These are phyloP conservation scores for Mus spicilegus DNA, from an alignment of 2,113 vertebrate species.

Conservation along the genomic window DNA sequence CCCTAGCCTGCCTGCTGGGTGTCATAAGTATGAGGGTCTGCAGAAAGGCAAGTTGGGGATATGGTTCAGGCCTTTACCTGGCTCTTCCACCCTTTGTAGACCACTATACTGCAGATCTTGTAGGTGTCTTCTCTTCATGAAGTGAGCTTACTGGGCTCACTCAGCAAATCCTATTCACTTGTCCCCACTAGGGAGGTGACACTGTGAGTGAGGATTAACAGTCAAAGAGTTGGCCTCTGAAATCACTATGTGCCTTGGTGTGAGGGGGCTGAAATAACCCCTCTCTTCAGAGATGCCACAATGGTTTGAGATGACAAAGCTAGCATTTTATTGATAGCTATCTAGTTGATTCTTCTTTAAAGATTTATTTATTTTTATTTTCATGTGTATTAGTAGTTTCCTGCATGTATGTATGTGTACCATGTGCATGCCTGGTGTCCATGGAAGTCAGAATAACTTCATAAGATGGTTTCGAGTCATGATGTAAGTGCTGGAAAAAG, in stretches of 20 bases:
- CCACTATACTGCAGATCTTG: accelerated
- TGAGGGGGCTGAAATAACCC: background rate
- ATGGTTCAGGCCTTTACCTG: accelerated
- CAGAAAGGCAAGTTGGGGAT: too few species aligned
- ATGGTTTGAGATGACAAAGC: background rate
- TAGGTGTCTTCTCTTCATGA: accelerated
- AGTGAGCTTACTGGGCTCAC: accelerated
- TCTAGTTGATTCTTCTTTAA: background rate
- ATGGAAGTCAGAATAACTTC: background rate
- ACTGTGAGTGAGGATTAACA: too few species aligned
- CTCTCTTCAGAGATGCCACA: background rate
- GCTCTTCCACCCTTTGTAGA: accelerated
- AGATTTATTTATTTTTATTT: background rate
- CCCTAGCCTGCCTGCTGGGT: accelerated
- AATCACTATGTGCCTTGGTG: background rate
- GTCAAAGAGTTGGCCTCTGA: accelerated
- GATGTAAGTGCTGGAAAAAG: background rate
- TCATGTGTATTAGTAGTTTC: background rate
- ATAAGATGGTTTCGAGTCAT: background rate
- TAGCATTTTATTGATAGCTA: background rate
- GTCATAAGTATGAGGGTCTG: too few species aligned
- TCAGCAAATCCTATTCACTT: accelerated
- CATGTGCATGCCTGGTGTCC: background rate
- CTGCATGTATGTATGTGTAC: background rate
- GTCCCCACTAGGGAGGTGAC: too few species aligned